These are phyloP conservation scores for Ctenopoma multispine DNA, from an alignment of 2,797 vertebrate species.

Conservation along the genomic window DNA sequence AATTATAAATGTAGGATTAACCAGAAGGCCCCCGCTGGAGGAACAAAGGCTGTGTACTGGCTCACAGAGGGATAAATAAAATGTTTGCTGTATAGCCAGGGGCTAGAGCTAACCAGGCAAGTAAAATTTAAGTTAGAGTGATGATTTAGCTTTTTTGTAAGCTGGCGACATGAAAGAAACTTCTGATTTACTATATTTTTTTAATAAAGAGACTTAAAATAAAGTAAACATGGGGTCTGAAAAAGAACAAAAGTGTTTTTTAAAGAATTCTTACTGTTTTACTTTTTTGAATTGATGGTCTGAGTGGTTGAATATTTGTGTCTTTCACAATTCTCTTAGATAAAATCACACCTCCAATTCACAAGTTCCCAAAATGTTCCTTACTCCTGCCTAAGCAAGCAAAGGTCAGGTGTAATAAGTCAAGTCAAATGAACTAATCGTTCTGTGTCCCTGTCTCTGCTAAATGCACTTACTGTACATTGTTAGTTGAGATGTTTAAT, in stretches of 20 bases:
- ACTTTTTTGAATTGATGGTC: neutral
- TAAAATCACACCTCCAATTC: neutral
- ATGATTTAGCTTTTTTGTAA: constrained; percentile 7
- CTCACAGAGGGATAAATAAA: constrained; percentile 18
- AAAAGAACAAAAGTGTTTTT: neutral
- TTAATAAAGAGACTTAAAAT: neutral
- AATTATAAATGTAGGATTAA: constrained; percentile 39
- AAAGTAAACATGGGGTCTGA: neutral
- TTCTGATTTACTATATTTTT: neutral
- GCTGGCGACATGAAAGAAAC: neutral
- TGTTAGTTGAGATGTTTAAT: neutral
- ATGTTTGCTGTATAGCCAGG: constrained; percentile 1
- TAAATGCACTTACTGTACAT: too few relatives aligned
- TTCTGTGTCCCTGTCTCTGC: too few relatives aligned
- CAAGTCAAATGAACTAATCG: too few relatives aligned
- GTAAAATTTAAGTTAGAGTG: neutral
- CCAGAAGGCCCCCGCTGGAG: constrained; percentile 25
- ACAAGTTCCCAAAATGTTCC: neutral
- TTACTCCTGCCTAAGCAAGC: neutral
- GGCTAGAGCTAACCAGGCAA: constrained; percentile 8
- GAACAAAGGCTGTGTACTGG: constrained; percentile 25
- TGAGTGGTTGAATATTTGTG: constrained; percentile 2
- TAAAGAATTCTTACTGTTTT: neutral
- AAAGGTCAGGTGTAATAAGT: neutral
- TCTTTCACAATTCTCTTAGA: neutral